Evolutionary conservation across 2,888 invertebrate species (phyloP), one percentile per base, ranked within the genome.

Genomic region (Drosophila melanocephala): DNA sequence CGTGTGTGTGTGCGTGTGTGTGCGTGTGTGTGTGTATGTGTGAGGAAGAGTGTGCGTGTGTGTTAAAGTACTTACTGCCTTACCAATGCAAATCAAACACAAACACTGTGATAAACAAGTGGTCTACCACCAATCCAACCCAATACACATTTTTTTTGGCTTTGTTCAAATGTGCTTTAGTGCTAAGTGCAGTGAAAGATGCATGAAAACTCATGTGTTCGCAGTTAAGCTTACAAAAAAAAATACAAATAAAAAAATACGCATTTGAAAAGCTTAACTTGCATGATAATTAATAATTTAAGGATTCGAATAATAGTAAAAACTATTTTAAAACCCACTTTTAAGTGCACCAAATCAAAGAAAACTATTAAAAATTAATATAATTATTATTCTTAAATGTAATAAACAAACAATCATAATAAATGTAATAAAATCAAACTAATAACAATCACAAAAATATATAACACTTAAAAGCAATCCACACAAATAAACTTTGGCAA

Each of bases 51-150:
- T 62, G 44, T 56, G 60, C 37, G 53, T 63, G 42, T 51, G 44
- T 53, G 60, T 51, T 35, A 55, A 55, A 35, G 58, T 68, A 60
- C 28, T 35, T 1, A n/a, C 32, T 33, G 61, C 74, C 76, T 65
- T 71, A 79, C 72, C 79, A 79, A 77, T 74, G 67, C 64, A 73
- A 32, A 56, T 56, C 47, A 47, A 26, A 37, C 56, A 39, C 10
- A 50, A 62, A 65, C 73, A 73, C 79, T 81, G 79, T 82, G 83
- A 79, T 81, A 82, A 77, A 57, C 64, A 64, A 77, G 71, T 72
- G 77, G 68, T 77, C 59, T 74, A 56, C 26, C 53, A 42, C 65
- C 64, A 62, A 55, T 55, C 5, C 50, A 63, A 50, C 33, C 33
- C 52, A 12, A 30, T n/a, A 39, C 44, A n/a, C 26, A 19, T 51